These are phyloP conservation scores for Narcine bancroftii DNA, from an alignment of 2,113 vertebrate genomes.

Conservation along the genomic window DNA sequence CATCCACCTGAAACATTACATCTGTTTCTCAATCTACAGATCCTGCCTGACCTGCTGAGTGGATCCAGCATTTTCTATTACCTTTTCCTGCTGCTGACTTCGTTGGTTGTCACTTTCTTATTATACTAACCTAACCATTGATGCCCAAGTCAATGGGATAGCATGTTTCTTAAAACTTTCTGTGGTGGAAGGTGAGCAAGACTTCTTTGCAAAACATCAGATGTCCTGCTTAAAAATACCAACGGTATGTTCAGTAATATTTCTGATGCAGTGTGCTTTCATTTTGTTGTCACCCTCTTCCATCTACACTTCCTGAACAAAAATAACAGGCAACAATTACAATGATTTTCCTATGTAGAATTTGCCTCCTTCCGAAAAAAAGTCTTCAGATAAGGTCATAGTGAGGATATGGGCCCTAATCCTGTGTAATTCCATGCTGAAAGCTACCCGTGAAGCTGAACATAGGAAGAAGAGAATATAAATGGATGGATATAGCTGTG, in stretches of 20 bases:
- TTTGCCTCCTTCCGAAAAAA: no score
- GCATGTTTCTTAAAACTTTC: not conserved
- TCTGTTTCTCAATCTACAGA: no score
- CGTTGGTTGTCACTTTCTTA: not conserved
- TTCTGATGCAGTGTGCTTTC: not conserved
- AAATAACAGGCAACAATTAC: not conserved
- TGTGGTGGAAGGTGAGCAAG: not conserved
- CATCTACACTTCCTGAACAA: not conserved
- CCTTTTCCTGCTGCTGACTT: not conserved
- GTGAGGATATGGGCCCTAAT: no score
- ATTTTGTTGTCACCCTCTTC: not conserved
- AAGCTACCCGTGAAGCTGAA: not conserved
- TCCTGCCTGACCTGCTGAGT: no score
- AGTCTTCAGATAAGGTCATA: no score
- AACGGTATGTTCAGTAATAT: not conserved
- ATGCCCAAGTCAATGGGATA: no score
- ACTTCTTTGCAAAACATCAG: not conserved
- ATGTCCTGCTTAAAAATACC: not conserved
- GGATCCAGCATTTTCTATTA: no score
- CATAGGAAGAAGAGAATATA: not conserved
- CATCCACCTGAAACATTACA: no score
- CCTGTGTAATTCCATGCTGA: not conserved
- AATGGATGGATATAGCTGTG: not conserved
- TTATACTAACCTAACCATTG: not conserved
- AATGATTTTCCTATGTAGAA: no score